phyloP scores from a whole-genome alignment of 2,888 invertebrate genomes.

The Sinhomidia bicolor region DNA sequence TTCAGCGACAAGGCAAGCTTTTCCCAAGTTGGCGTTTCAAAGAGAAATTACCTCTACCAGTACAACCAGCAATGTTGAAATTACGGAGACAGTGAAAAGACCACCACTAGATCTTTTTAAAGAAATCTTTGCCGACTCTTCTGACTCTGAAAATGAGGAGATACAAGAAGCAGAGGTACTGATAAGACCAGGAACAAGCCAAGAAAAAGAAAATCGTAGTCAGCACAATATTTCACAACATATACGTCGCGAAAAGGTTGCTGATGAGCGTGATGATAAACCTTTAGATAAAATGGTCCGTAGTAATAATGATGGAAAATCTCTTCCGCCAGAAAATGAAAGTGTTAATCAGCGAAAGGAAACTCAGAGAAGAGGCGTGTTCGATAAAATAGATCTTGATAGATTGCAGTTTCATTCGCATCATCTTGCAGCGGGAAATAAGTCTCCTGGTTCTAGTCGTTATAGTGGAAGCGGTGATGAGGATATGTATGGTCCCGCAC shows the following conservation, averaged over 20 bases:
- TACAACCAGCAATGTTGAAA: background rate
- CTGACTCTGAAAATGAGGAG: slow-evolving; percentile 76
- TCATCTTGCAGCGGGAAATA: background rate
- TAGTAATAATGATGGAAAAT: slow-evolving; percentile 51
- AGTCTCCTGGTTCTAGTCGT: background rate
- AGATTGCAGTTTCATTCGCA: slow-evolving; percentile 41
- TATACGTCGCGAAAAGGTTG: slow-evolving; percentile 48
- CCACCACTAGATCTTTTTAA: slow-evolving; percentile 79
- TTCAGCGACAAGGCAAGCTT: slow-evolving; percentile 5
- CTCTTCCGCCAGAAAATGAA: slow-evolving; percentile 48
- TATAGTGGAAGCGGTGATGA: slow-evolving; percentile 10
- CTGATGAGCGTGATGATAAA: slow-evolving; percentile 51
- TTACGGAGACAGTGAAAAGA: slow-evolving; percentile 41
- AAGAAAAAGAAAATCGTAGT: slow-evolving; percentile 31
- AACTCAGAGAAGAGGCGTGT: slow-evolving; percentile 62
- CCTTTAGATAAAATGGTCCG: slow-evolving; percentile 35
- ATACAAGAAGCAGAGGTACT: slow-evolving; percentile 37
- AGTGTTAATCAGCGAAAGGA: slow-evolving; percentile 51
- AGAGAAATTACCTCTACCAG: background rate
- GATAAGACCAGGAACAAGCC: slow-evolving; percentile 30
- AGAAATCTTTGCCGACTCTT: slow-evolving; percentile 79
- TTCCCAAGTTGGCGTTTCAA: slow-evolving; percentile 42
- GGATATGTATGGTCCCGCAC: slow-evolving; percentile 74
- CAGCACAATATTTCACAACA: slow-evolving; percentile 42
- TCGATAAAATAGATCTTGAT: slow-evolving; percentile 70